Evolutionary conservation across 2,797 vertebrate genomes (phyloP), one percentile per base, ranked within the genome.

Genomic region (Taenioides sp.): DNA sequence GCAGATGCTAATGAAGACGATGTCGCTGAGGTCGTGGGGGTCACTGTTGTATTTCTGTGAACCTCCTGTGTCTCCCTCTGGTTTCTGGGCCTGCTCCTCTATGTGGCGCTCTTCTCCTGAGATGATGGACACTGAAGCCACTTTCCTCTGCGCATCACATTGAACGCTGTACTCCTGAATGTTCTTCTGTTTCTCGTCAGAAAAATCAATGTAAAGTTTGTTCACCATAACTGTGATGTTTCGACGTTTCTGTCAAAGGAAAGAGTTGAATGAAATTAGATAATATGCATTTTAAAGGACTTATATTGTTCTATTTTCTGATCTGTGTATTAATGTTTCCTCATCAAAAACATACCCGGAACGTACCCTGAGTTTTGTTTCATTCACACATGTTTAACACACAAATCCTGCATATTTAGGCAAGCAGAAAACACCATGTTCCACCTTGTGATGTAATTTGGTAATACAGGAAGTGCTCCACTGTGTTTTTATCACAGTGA

Each of bases 1-100:
- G 78, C 98, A 99, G 81, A 99, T 97, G 79, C 96, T 97, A 80
- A 99, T 96, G 86, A 99, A 99, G 83, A 99, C 79, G 0, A 99
- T 93, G 73, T 99, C 98, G 0, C 98, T 99, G 79, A 95, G 94
- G 84, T 99, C 97, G 50, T 96, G 96, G 0, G 93, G 85, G 70
- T 92, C 92, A 0, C 71, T 6, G 20, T 85, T 67, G 23, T 63
- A 61, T 3, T 40, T 22, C 2, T 70, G 79, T 1, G 9, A 34
- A 0, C 43, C 43, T 55, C 66, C 70, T 7, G 0, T 4, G 1
- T 84, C 72, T 0, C 87, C 92, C 52, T 94, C 91, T 2, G 91
- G 89, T 57, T 94, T 94, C 73, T 95, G 94, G 0, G 92, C 93
- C 74, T 94, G 28, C 79, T 93, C 93, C 77, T 95, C 82, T n/a